Evolutionary conservation across 2,797 vertebrate genomes (phyloP), one percentile per base, ranked within the genome.

Genomic region (Catamblyrhynchus diadema): DNA sequence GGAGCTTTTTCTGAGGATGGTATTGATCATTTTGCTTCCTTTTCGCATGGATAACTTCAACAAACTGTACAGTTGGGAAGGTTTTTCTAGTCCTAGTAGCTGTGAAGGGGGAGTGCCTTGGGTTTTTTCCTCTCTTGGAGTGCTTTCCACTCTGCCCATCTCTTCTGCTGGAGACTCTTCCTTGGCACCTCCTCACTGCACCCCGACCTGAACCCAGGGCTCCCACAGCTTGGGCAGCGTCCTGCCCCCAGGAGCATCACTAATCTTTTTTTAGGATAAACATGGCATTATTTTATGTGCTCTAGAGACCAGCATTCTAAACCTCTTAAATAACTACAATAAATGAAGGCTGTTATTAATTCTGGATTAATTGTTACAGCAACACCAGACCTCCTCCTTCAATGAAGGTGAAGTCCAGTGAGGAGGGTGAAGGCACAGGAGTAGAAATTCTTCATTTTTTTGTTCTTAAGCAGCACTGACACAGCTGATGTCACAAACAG

Each of bases 181-280:
- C 16, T 23, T 33, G 25, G 28, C 5, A 28, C 2, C 6, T 32
- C 19, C 47, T 72, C 4, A 0, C n/a, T 18, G 28, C 44, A 16
- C 16, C n/a, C 11, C 19, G 4, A 2, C 8, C 33, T 77, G 81
- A 73, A 16, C 14, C 28, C 4, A 0, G 35, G 17, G 24, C 10
- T 89, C 23, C 28, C 12, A 11, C 17, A 42, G 33, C 9, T 39
- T 18, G 25, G 19, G 3, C 44, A 42, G 13, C 16, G 35, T 79
- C 37, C 41, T 54, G 5, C 18, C 25, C 22, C 9, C 21, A 18
- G 71, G 66, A 87, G 8, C 18, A 39, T 65, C 35, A 3, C 13
- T 47, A 2, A 24, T 28, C 39, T 71, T 3, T 30, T 19, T 64
- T 73, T 48, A 30, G 50, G 20, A 33, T 24, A 17, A 48, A 17